These are phyloP conservation scores for Melitaea cinxia DNA, from an alignment of 1,140 invertebrate genomes.

Conservation along the genomic window DNA sequence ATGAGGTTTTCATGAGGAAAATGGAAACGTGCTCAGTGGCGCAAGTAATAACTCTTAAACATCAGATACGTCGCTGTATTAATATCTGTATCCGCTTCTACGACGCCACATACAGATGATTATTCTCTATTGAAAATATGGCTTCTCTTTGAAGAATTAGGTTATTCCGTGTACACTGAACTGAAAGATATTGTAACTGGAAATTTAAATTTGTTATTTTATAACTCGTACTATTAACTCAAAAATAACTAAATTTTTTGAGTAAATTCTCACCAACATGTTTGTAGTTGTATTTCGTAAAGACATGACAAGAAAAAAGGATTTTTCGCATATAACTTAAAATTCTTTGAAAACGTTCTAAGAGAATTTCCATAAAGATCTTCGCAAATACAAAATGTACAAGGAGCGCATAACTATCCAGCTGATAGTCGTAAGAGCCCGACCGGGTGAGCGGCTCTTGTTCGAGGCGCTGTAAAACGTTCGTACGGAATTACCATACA, in stretches of 20 bases:
- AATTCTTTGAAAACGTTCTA: neutral
- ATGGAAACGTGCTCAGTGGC: slow-evolving; percentile 28
- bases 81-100: neutral
- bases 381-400: neutral
- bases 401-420: slow-evolving; percentile 1
- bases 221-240: no score
- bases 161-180: no score
- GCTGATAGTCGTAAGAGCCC: slow-evolving; percentile 6
- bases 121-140: neutral
- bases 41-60: slow-evolving; percentile 26
- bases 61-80: neutral
- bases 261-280: no score
- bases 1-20: slow-evolving; percentile 25
- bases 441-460: neutral
- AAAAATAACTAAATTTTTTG: no score
- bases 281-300: no score
- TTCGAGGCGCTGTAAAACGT: slow-evolving; percentile 18
- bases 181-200: no score
- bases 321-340: neutral
- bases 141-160: no score
- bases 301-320: neutral
- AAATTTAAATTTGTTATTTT: no score
- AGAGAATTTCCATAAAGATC: slow-evolving; percentile 1
- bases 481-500: slow-evolving; percentile 17
- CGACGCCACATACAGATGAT: neutral